Conservation (phyloP, 2,113 vertebrate genomes). For the Triplophysa rosa region DNA sequence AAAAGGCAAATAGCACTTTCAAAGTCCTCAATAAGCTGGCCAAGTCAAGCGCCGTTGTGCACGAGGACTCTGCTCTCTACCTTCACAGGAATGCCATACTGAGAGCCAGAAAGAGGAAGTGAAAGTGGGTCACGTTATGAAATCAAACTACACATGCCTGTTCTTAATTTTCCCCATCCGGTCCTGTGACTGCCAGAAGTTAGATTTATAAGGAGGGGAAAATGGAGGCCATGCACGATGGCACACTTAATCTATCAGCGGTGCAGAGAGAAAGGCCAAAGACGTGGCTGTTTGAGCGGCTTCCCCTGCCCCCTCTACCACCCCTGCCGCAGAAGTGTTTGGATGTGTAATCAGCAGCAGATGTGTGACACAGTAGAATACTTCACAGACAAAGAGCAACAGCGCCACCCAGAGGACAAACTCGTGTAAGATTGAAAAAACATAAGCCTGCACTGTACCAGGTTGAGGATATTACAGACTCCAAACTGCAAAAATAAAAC, state of each 20-base stretch:
- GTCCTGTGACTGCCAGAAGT: conserved; percentile 34
- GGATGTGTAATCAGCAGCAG: conserved; percentile 39
- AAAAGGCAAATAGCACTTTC: background rate
- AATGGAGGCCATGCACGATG: conserved; percentile 40
- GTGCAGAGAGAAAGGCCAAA: conserved; percentile 17
- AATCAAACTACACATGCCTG: conserved; percentile 28
- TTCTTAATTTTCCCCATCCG: conserved; percentile 34
- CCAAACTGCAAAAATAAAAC: too few species aligned
- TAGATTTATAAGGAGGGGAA: conserved; percentile 23
- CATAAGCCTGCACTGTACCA: too few species aligned
- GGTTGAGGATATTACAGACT: too few species aligned
- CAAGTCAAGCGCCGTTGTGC: background rate
- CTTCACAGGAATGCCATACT: background rate
- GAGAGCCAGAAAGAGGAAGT: conserved; percentile 28
- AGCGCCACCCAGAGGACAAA: conserved; percentile 33
- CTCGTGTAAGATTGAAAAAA: background rate
- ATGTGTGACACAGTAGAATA: conserved; percentile 27
- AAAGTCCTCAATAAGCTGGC: background rate
- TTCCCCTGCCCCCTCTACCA: background rate
- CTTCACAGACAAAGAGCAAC: background rate
- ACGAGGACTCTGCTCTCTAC: background rate
- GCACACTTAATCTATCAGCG: conserved; percentile 28
- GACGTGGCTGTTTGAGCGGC: background rate
- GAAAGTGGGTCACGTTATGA: conserved; percentile 33
- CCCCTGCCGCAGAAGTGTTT: conserved; percentile 32